phyloP scores from a whole-genome alignment of 2,113 vertebrate species.

The Prinia subflava region DNA sequence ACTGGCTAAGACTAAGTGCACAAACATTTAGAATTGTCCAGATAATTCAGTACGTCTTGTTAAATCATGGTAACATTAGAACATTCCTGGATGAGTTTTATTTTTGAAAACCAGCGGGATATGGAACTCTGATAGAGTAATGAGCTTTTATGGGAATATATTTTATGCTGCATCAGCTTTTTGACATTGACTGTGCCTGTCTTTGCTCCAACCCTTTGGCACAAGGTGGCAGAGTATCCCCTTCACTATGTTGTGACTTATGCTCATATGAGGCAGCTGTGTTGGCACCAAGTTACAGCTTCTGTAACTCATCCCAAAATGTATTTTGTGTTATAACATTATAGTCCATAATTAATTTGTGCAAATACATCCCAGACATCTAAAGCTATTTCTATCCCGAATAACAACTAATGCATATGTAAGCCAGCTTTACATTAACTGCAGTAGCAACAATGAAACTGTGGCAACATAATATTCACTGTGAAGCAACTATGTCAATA shows the following conservation, averaged over 20 bases:
- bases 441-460: neutral
- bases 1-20: neutral
- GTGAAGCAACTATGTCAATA: neutral
- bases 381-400: neutral
- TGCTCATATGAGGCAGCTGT: neutral
- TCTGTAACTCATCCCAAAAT: neutral
- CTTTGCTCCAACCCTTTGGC: neutral
- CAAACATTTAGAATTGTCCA: neutral
- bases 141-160: neutral
- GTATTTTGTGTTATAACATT: neutral
- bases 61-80: neutral
- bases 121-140: neutral
- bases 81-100: neutral
- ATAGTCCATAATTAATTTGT: neutral
- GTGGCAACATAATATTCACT: neutral
- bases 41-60: neutral
- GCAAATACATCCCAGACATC: neutral
- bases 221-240: neutral
- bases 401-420: neutral
- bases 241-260: neutral
- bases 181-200: neutral
- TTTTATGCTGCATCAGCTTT: neutral
- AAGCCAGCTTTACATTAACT: neutral
- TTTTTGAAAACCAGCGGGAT: neutral
- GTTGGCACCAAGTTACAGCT: neutral